Base-by-base conservation (phyloP, 1,140 invertebrate genomes). In the Coenobita brevimanus region DNA sequence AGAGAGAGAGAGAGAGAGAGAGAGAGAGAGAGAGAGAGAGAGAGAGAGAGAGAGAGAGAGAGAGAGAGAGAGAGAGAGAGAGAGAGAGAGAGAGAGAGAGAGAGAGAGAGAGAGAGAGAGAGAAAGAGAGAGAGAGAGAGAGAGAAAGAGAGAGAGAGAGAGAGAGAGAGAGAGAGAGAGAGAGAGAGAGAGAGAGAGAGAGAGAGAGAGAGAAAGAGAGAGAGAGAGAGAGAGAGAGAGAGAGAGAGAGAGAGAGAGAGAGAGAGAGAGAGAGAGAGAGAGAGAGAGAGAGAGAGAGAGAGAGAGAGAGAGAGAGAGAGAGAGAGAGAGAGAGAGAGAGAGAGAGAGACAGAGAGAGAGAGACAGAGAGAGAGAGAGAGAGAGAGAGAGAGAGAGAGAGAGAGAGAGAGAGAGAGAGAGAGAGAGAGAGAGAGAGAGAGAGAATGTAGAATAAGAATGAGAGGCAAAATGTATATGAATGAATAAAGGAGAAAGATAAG, bases 331-430 rank as follows among this genome's bases (percentile, higher is more conserved):
- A 69, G n/a, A n/a, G 33, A 33, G 33, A 33, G 33, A 69, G 64
- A 69, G 64, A 69, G 64, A 24, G 64, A 69, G 64, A 69, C 6
- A 69, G n/a, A 33, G 33, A 33, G 33, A 27, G 64, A 33, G 33
- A 69, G 64, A 33, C 4, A 33, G 33, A 27, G 64, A 69, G 64
- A 24, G 64, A 69, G 64, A 69, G 64, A 69, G 64, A 69, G 64
- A 69, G 64, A 69, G 64, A 69, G 64, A 69, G 64, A 69, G 64
- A 69, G 64, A 69, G 64, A 69, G 64, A 69, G 64, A 69, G 64
- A 69, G 64, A 33, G 46, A 50, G 46, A 50, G 46, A 50, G 64
- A 33, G 33, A 24, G n/a, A 33, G 64, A 69, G 64, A 69, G n/a
- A 33, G 33, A 24, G 64, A 33, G 33, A 69, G 64, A 50, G 46